Base-by-base conservation (phyloP, 2,113 vertebrate species). In the Haliaeetus leucogaster region DNA sequence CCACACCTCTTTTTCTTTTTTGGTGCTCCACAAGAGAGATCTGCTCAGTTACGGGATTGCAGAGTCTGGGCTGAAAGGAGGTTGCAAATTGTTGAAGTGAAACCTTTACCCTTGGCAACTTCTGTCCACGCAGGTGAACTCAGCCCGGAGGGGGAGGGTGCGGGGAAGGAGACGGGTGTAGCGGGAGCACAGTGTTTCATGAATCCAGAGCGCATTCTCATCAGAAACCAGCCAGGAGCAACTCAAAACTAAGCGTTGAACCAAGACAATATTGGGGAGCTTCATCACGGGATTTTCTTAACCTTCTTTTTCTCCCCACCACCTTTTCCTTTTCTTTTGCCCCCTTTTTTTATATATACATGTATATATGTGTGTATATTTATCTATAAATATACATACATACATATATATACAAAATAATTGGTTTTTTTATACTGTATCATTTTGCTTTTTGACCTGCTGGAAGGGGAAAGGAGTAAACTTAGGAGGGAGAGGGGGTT, bases 391-490 rank as follows among this genome's bases (percentile, higher is more conserved):
- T 93, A 91, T 91, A 63, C 92, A 93, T 80, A 38, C 82, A 94
- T 84, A 95, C 16, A 95, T 84, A 63, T 5, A 90, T 71, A 95
- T 55, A 71, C 50, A 42, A 67, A 86, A 42, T 14, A 59, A 27
- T 80, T 93, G 47, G 2, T 91, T 96, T 95, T 96, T 97, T 95
- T 86, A 43, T 95, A 94, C 79, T 65, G 62, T 90, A 89, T 95
- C 86, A 65, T 95, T 94, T 97, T 97, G 89, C 67, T 95, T 97
- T 96, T 93, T 93, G 84, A 97, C 88, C 96, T 96, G 95, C 96
- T 98, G 96, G 97, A 97, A 96, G 95, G 97, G 95, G 96, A 97
- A 97, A 93, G 90, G 93, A 96, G 91, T 95, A 95, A 93, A 95
- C 59, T 43, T 93, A 95, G 95, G 95, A 96, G 96, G 97, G 94